Evolutionary conservation across 2,113 vertebrate species (phyloP), one percentile per base, ranked within the genome.

Genomic region (Ailuropoda melanoleuca): DNA sequence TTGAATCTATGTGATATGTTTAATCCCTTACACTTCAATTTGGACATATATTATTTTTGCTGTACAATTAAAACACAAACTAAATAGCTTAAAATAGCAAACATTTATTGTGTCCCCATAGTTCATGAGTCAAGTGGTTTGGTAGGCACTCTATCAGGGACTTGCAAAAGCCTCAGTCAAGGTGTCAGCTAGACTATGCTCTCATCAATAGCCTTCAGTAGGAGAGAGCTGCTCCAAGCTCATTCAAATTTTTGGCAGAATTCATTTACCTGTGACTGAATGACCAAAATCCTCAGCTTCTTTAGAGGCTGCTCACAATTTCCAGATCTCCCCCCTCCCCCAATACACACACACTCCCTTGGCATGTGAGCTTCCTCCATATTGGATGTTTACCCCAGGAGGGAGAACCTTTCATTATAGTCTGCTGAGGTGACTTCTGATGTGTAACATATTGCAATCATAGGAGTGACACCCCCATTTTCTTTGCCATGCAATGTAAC

Each of bases 291-390:
- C 3, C 64, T 88, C 4, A 1, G 9, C 13, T 68, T 93, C 29
- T 21, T 12, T 11, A 72, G 13, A n/a, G 0, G 9, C 17, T 64
- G 1, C 10, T 77, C 21, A 66, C 19, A 39, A 8, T 9, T 90
- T 5, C 19, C 7, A 11, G 13, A 29, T 3, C 2, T 43, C 2
- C 12, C 34, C 0, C 66, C 2, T 19, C 1, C 18, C 66, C 66
- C 17, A 19, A 34, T 8, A 21, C 66, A n/a, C 1, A n/a, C 6
- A 50, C 7, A 29, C 3, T 74, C 50, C 46, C 23, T 43, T 66
- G 9, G 0, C 0, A 0, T 8, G 4, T 15, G 17, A 37, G 10
- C 4, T 85, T 89, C 4, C 6, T 74, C 48, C 46, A 13, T 3
- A 55, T 8, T 10, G 17, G 4, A 4, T 31, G 11, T 66, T 50